Evolutionary conservation across 2,797 vertebrate genomes (phyloP).

Genomic region (Gallinago nigripennis): DNA sequence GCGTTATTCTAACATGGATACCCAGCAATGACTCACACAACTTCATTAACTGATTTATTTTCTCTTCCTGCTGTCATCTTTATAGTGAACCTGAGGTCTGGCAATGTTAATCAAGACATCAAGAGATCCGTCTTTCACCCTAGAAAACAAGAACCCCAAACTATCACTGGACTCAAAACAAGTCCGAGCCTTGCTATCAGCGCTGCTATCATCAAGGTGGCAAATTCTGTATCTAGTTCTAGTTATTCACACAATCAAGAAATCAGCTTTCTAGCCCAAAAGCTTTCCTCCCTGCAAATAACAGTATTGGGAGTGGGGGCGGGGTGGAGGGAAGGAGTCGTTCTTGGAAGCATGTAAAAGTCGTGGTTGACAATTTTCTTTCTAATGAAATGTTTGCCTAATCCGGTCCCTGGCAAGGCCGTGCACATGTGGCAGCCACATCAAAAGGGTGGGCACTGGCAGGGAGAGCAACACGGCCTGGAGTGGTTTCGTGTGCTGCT

Average conservation of each 20-base stretch:
- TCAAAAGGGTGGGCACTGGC: slow-evolving; percentile 26
- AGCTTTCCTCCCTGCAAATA: background rate
- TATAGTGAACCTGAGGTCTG: background rate
- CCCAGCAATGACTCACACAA: slow-evolving; percentile 9
- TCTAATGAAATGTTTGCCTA: slow-evolving; percentile 33
- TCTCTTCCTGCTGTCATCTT: slow-evolving; percentile 1
- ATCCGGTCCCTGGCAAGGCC: background rate
- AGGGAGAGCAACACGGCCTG: background rate
- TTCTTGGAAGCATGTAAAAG: slow-evolving; percentile 14
- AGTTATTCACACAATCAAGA: background rate
- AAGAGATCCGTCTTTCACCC: background rate
- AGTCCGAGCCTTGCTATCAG: background rate
- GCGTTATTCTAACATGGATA: background rate
- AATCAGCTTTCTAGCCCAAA: background rate
- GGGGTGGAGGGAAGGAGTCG: background rate
- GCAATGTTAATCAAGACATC: background rate
- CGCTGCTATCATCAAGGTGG: background rate
- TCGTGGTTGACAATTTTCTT: background rate
- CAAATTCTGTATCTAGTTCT: background rate
- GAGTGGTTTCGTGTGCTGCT: slow-evolving; percentile 4
- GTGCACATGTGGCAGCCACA: slow-evolving; percentile 53
- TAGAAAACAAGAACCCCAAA: background rate
- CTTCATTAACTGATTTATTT: slow-evolving; percentile 25
- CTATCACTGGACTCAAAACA: background rate
- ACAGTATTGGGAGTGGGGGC: background rate